These are phyloP conservation scores for Serranus cabrilla DNA, from an alignment of 2,797 vertebrate species.

Conservation along the genomic window DNA sequence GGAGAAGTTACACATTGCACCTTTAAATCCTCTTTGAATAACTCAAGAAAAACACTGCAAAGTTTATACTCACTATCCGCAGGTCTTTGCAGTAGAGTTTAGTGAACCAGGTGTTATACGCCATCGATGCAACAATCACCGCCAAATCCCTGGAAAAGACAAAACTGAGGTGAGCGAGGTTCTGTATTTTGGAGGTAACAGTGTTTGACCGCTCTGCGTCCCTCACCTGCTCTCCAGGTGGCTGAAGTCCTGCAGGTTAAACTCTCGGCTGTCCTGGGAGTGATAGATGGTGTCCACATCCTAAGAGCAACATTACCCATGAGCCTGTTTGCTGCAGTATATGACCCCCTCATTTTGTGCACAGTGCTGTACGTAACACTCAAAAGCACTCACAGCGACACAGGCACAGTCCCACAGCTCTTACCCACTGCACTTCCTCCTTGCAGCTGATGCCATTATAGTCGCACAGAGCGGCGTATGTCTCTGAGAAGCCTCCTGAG, in stretches of 20 bases:
- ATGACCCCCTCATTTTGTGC: constrained; percentile 43
- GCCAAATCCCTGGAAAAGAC: constrained; percentile 89
- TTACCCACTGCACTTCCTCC: constrained; percentile 95
- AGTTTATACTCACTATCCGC: constrained; percentile 85
- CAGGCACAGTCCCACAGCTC: constrained; percentile 69
- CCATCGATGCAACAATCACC: constrained; percentile 92
- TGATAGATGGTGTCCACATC: constrained; percentile 97
- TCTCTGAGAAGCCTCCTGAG: constrained; percentile 94
- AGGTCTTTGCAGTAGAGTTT: constrained; percentile 93
- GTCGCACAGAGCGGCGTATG: constrained; percentile 93
- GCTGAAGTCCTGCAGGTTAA: constrained; percentile 94
- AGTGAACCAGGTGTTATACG: constrained; percentile 95
- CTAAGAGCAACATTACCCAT: constrained; percentile 78
- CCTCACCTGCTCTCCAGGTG: constrained; percentile 93
- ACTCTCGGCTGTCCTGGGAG: constrained; percentile 93
- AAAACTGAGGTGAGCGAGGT: neutral
- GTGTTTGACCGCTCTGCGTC: neutral
- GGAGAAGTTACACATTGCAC: too few species aligned
- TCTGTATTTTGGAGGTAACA: neutral
- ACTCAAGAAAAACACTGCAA: neutral
- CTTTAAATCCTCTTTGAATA: neutral
- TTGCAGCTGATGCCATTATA: constrained; percentile 94
- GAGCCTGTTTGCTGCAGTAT: constrained; percentile 48
- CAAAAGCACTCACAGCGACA: constrained; percentile 67
- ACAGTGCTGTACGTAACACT: constrained; percentile 57